These are phyloP conservation scores for Scolanthus callimorphus DNA, from an alignment of 92 coral and sea anemone genomes.

Conservation along the genomic window DNA sequence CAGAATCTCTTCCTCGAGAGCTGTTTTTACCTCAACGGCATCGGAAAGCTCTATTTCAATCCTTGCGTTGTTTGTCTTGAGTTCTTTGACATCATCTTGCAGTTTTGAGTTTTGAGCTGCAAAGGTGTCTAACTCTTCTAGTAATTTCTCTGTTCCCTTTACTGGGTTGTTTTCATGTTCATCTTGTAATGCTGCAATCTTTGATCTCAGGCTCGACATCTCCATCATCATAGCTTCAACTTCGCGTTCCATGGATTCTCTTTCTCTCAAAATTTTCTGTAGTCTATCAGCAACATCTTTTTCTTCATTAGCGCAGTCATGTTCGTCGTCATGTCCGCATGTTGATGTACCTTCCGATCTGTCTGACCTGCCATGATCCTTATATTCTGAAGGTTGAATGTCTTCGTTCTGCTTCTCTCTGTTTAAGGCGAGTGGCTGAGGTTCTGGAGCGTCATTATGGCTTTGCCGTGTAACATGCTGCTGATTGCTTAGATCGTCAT, in stretches of 20 bases:
- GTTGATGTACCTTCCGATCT: no score
- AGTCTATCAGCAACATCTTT: conserved; percentile 15
- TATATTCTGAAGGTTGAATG: no score
- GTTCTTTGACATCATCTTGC: conserved; percentile 10
- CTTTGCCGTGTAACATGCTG: no score
- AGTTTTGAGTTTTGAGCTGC: conserved; percentile 9
- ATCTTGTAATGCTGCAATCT: neutral
- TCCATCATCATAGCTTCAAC: conserved; percentile 9
- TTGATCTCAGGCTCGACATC: conserved; percentile 12
- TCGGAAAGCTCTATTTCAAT: conserved; percentile 82
- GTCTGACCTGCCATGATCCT: no score
- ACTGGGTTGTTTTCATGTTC: conserved; percentile 9
- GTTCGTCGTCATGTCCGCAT: no score
- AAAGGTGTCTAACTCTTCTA: conserved; percentile 5
- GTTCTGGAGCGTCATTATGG: no score
- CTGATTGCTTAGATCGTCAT: no score
- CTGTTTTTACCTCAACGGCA: conserved; percentile 55
- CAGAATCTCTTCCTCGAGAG: conserved; percentile 55
- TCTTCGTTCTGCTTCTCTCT: neutral
- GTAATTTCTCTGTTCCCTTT: neutral
- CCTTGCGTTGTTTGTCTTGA: conserved; percentile 45
- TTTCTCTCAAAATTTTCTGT: conserved; percentile 12
- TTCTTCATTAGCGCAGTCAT: no score
- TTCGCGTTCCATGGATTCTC: conserved; percentile 21
- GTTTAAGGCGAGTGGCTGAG: no score